Conservation (phyloP, 1,140 invertebrate species). For the Bombyx mandarina region DNA sequence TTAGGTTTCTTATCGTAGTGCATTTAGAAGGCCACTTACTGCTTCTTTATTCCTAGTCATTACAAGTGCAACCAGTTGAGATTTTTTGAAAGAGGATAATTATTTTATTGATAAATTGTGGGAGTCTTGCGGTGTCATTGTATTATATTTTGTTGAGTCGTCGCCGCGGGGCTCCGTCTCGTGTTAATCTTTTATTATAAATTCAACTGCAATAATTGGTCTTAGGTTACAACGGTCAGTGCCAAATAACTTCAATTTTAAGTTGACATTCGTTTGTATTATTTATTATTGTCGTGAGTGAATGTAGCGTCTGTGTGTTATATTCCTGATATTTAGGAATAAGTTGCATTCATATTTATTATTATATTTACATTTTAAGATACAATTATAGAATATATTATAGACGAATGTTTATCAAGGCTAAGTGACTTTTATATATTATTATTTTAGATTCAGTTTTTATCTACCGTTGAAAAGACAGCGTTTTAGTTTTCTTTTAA, state of each 20-base stretch:
- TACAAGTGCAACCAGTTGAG: constrained; percentile 66
- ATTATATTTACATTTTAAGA: constrained; percentile 69
- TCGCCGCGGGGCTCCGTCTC: constrained; percentile 16
- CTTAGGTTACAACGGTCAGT: constrained; percentile 37
- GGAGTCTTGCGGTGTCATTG: constrained; percentile 26
- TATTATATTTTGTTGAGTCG: constrained; percentile 58
- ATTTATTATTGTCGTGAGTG: constrained; percentile 59
- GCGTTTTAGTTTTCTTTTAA: constrained; percentile 38
- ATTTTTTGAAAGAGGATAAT: constrained; percentile 49
- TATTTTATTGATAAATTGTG: constrained; percentile 38
- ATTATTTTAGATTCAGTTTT: constrained; percentile 25
- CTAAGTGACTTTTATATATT: constrained; percentile 58
- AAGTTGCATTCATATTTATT: constrained; percentile 71
- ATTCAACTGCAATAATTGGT: constrained; percentile 37
- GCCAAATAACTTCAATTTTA: constrained; percentile 67
- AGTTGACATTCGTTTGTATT: constrained; percentile 58
- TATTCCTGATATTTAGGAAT: constrained; percentile 73
- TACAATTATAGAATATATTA: constrained; percentile 58
- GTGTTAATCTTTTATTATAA: constrained; percentile 20
- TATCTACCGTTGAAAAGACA: constrained; percentile 32
- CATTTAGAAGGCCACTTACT: constrained; percentile 62
- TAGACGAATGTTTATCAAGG: constrained; percentile 52
- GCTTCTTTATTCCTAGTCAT: constrained; percentile 67
- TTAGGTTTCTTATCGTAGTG: constrained; percentile 43
- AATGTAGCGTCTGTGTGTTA: constrained; percentile 67